Percentiles rank a stretch among this genome's conserved stretches.
phyloP scores from a whole-genome alignment of 2,797 vertebrate genomes.

The Spinibarbus caldwelli region DNA sequence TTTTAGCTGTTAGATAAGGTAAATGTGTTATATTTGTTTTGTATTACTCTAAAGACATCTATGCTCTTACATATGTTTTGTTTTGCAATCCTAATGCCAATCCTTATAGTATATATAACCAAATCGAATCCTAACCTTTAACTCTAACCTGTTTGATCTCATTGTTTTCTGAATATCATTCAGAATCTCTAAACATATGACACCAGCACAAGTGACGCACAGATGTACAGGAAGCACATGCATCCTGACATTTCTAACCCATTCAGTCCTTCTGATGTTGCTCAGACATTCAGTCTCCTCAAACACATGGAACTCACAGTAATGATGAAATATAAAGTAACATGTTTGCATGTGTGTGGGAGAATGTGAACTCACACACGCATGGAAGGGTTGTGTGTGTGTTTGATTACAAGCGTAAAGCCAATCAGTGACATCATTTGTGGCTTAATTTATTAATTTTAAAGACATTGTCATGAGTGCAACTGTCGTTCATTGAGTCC shows the following conservation, averaged over 20 bases:
- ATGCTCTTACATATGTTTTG: not conserved
- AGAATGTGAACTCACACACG: not conserved
- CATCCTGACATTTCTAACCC: constrained; percentile 28
- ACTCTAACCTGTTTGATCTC: not conserved
- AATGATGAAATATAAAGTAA: not conserved
- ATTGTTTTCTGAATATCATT: not conserved
- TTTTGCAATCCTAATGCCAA: not conserved
- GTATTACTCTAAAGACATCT: not conserved
- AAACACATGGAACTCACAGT: constrained; percentile 28
- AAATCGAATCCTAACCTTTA: not conserved
- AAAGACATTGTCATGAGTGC: not conserved
- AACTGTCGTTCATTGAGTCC: not conserved
- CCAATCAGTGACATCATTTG: not conserved
- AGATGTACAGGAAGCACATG: constrained; percentile 14
- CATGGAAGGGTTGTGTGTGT: not conserved
- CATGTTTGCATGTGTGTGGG: not conserved
- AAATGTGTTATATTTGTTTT: not conserved
- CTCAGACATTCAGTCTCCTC: constrained; percentile 30
- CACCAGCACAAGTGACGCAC: constrained; percentile 17
- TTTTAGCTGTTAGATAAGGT: not conserved
- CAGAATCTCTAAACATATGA: not conserved
- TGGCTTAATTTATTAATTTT: not conserved
- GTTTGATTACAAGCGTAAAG: not conserved
- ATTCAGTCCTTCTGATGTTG: constrained; percentile 5
- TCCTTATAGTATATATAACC: no score